Evolutionary conservation across 2,797 vertebrate genomes (phyloP), one percentile per base, ranked within the genome.

Genomic region (Cuniculus paca): DNA sequence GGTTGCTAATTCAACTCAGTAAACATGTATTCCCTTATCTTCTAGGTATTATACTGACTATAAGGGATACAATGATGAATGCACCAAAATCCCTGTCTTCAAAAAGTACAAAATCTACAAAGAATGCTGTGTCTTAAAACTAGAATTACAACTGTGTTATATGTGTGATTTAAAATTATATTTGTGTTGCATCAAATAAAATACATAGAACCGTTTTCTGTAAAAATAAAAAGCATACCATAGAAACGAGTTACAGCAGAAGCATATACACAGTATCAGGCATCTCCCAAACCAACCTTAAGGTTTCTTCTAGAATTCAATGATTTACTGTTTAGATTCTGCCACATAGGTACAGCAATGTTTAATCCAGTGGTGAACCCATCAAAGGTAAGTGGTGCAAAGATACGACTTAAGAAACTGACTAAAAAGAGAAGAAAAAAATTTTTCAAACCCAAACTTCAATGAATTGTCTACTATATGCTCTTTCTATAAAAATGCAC

Each of bases 371-470:
- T 26, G 13, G 56, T 65, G 60, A 79, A 74, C 16, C n/a, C 12
- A 82, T 68, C 20, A 82, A 94, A 95, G 68, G 34, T 85, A 65
- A 85, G 78, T 48, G 80, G 77, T 92, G 19, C 70, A 96, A 77
- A 56, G 48, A 1, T 22, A 34, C 77, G n/a, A 72, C 9, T 50
- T 78, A 19, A 50, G 5, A 94, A 88, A 68, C 17, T 80, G 34
- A 78, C 22, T 14, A 22, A 63, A 90, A 65, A 11, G 50, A 28
- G 50, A 45, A 48, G 2, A 24, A 74, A 77, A 63, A 68, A 13
- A n/a, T n/a, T 36, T 13, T 88, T 22, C 26, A 34, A 77, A 70
- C 3, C 1, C 10, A 78, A 78, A 89, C 65, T 19, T 82, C 36
- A 95, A 50, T 16, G 60, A 83, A 61, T 68, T 31, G 48, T 89